A percentile compares a stretch with the other conserved stretches of the same genome.
Conservation (phyloP, 1,140 invertebrate species). For the Elysia chlorotica region DNA sequence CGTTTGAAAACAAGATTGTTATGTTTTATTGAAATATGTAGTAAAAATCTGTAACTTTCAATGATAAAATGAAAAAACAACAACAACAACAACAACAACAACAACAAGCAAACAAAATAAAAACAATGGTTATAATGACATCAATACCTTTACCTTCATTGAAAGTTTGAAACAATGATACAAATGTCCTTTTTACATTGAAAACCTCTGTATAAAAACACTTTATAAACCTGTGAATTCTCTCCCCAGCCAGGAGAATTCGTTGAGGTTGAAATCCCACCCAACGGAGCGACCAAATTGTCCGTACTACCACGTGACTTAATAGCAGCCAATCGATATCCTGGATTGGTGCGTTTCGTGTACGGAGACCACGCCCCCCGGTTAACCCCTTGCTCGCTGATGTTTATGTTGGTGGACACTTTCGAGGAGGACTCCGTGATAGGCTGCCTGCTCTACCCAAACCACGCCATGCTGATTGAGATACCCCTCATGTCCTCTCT, state of each 20-base stretch:
- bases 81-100: no score
- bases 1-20: no score
- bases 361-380: constrained; percentile 18
- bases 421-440: constrained; percentile 21
- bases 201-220: no score
- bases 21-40: no score
- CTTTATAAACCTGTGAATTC: no score
- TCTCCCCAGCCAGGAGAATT: constrained; percentile 8
- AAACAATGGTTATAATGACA: no score
- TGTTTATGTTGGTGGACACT: constrained; percentile 22
- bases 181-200: no score
- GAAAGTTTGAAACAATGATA: no score
- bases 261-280: constrained; percentile 6
- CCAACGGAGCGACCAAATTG: constrained; percentile 3
- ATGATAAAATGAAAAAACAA: no score
- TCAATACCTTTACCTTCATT: no score
- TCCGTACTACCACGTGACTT: not conserved
- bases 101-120: no score
- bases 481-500: constrained; percentile 12
- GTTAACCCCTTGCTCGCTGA: constrained; percentile 3
- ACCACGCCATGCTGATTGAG: constrained; percentile 22
- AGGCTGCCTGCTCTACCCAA: constrained; percentile 18
- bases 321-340: constrained; percentile 14
- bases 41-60: no score
- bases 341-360: constrained; percentile 9